Conservation (phyloP, 1,140 invertebrate species). For the Drosophila trapezifrons region DNA sequence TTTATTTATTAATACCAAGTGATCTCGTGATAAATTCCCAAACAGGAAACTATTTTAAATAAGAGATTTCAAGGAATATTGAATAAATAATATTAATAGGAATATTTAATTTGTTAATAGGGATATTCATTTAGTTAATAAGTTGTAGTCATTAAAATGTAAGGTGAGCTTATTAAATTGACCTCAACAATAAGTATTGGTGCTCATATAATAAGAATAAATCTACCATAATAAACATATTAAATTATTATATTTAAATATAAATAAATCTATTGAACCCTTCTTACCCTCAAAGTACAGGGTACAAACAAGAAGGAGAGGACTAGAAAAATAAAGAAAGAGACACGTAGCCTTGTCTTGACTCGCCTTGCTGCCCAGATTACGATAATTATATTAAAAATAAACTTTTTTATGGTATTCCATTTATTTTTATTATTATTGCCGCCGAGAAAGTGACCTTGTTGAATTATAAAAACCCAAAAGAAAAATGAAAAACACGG, state of each 20-base stretch:
- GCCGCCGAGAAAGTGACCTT: slow-evolving; percentile 46
- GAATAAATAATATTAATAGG: neutral
- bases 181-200: too few species aligned
- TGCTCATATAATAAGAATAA: too few species aligned
- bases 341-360: slow-evolving; percentile 8
- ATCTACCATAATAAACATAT: too few species aligned
- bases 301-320: neutral
- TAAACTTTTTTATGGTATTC: slow-evolving; percentile 56
- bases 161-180: too few species aligned
- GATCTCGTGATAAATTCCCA: neutral
- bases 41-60: too few species aligned
- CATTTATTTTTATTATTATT: slow-evolving; percentile 45
- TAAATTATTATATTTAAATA: too few species aligned
- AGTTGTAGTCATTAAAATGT: too few species aligned
- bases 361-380: slow-evolving; percentile 16
- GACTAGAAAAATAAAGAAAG: neutral
- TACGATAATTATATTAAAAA: slow-evolving; percentile 54
- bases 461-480: slow-evolving; percentile 5
- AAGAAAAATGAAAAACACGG: neutral
- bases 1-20: neutral
- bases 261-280: too few species aligned
- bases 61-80: neutral
- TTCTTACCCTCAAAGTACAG: neutral
- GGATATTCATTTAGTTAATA: too few species aligned
- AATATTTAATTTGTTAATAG: too few species aligned